A percentile compares a stretch with the other conserved stretches of the same genome.
These are phyloP conservation scores for Elephantulus edwardii DNA, from an alignment of 2,113 vertebrate species.

Conservation along the genomic window DNA sequence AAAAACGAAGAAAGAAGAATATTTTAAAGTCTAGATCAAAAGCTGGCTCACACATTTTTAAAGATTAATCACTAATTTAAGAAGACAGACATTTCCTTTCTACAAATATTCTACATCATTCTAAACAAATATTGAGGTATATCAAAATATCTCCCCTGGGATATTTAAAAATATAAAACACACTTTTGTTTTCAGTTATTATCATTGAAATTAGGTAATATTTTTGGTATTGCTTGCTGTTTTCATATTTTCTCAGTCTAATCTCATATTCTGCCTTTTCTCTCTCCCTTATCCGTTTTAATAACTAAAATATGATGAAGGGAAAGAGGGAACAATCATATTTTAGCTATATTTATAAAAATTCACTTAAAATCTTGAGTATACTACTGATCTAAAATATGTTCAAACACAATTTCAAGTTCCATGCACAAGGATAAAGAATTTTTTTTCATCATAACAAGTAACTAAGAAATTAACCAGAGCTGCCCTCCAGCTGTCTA, in stretches of 20 bases:
- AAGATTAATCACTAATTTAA: not conserved
- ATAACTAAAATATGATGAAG: not conserved
- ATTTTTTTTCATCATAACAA: not conserved
- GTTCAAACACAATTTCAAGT: conserved; percentile 15
- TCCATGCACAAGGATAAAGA: not conserved
- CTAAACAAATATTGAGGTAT: not conserved
- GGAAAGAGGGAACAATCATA: not conserved
- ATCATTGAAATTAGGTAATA: not conserved
- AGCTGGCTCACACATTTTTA: not conserved
- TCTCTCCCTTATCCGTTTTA: not conserved
- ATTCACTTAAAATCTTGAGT: not conserved
- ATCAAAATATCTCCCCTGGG: not conserved
- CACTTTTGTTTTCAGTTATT: not conserved
- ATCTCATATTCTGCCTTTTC: not conserved
- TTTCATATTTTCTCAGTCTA: not conserved
- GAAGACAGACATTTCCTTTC: not conserved
- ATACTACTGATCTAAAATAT: conserved; percentile 15
- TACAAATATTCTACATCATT: too few species aligned
- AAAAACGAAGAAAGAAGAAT: not conserved
- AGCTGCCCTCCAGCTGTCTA: not conserved
- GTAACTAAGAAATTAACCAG: not conserved
- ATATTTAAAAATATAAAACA: not conserved
- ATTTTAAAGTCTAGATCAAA: not conserved
- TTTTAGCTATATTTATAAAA: not conserved
- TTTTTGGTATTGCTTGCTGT: not conserved